These are phyloP conservation scores for Nemurella pictetii DNA, from an alignment of 2,888 invertebrate species.

Conservation along the genomic window DNA sequence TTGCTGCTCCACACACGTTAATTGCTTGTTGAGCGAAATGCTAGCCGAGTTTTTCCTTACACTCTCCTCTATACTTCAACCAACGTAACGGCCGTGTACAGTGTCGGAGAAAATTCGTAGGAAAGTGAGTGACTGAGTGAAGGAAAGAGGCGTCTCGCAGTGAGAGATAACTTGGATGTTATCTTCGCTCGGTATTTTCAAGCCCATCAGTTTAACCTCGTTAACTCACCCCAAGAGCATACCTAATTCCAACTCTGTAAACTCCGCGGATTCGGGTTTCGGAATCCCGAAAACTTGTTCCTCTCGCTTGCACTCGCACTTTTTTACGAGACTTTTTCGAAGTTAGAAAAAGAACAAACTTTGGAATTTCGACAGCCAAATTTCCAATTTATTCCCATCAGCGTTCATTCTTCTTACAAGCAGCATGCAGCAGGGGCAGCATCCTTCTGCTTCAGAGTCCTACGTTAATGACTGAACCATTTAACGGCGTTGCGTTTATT, in stretches of 20 bases:
- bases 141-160: background rate
- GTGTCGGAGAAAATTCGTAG: constrained; percentile 12
- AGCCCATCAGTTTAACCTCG: constrained; percentile 33
- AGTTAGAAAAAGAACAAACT: constrained; percentile 24
- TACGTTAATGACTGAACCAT: constrained; percentile 31
- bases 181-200: constrained; percentile 14
- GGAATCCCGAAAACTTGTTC: constrained; percentile 11
- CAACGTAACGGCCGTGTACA: background rate
- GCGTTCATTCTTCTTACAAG: constrained; percentile 22
- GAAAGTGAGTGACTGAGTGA: constrained; percentile 10
- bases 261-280: background rate
- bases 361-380: constrained; percentile 31
- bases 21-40: constrained; percentile 32
- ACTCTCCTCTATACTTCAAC: background rate
- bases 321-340: constrained; percentile 20
- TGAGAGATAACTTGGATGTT: constrained; percentile 12
- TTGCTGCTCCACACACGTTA: constrained; percentile 2
- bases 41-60: background rate
- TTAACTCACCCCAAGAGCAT: constrained; percentile 27
- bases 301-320: background rate
- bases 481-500: constrained; percentile 26
- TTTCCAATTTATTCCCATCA: constrained; percentile 32
- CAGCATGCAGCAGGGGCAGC: background rate
- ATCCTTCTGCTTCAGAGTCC: constrained; percentile 4
- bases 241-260: constrained; percentile 25